Evolutionary conservation across 2,113 vertebrate species (phyloP).

Genomic region (Varanus salvator): DNA sequence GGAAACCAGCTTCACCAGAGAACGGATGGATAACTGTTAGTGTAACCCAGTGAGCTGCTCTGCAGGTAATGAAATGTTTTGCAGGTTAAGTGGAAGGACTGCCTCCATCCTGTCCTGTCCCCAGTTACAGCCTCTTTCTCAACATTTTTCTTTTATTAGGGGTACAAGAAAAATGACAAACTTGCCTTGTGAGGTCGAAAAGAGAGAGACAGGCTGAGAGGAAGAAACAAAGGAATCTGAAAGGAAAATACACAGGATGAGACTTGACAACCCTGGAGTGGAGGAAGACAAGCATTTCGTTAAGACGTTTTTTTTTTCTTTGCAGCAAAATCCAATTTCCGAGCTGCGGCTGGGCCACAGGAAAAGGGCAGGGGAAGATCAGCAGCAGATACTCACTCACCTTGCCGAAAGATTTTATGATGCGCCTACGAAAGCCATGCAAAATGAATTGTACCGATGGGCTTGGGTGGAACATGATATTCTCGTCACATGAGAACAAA

Average conservation of each 20-base stretch:
- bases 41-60: background rate
- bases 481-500: background rate
- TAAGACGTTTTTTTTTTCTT: slow-evolving; percentile 3
- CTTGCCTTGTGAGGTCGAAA: slow-evolving; percentile 96
- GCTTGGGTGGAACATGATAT: slow-evolving; percentile 15
- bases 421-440: slow-evolving; percentile 37
- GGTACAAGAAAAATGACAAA: slow-evolving; percentile 85
- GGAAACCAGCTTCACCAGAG: background rate
- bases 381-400: slow-evolving; percentile 58
- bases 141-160: slow-evolving; percentile 76
- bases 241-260: slow-evolving; percentile 88
- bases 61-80: background rate
- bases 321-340: background rate
- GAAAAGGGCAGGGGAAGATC: background rate
- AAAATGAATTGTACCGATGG: background rate
- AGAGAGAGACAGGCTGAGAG: slow-evolving; percentile 92
- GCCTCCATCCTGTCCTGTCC: slow-evolving; percentile 51
- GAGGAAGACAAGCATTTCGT: slow-evolving; percentile 44
- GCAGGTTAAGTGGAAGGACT: slow-evolving; percentile 55
- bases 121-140: slow-evolving; percentile 78
- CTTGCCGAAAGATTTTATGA: slow-evolving; percentile 46
- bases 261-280: slow-evolving; percentile 65
- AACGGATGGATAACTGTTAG: no score
- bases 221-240: slow-evolving; percentile 96
- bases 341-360: background rate